Evolutionary conservation across 2,113 vertebrate genomes (phyloP).

Genomic region (Scalopus aquaticus): DNA sequence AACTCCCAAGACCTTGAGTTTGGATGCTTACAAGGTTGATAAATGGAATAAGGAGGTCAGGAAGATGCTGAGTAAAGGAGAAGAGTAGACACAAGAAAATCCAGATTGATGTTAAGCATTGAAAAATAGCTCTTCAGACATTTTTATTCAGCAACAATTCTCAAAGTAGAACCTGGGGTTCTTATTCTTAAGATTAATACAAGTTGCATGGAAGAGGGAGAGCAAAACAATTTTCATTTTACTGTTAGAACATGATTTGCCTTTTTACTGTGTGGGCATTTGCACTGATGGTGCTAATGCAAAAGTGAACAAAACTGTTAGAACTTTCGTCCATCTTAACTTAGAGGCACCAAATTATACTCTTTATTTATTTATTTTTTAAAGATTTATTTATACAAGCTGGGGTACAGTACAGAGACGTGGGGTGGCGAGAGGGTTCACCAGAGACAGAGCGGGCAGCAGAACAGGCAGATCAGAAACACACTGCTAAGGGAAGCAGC

Average conservation of each 20-base stretch:
- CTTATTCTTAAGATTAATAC: background rate
- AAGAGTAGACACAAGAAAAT: background rate
- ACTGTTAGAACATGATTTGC: background rate
- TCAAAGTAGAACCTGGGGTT: background rate
- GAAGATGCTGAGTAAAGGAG: background rate
- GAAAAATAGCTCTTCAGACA: background rate
- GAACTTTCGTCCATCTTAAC: background rate
- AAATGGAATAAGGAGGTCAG: background rate
- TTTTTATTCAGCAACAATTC: background rate
- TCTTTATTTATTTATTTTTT: too few relatives aligned
- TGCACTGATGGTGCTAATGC: background rate
- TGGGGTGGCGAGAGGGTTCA: too few relatives aligned
- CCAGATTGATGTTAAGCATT: background rate
- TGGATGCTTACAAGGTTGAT: background rate
- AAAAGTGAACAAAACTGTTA: background rate
- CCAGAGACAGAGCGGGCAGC: too few relatives aligned
- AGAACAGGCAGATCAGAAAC: too few relatives aligned
- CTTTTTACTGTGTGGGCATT: background rate
- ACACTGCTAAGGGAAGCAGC: too few relatives aligned
- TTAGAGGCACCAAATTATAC: background rate
- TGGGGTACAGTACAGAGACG: too few relatives aligned
- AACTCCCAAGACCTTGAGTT: background rate
- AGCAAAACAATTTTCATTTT: slow-evolving; percentile 9
- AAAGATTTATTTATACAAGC: too few relatives aligned
- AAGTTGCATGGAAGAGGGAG: background rate